Evolutionary conservation across 2,113 vertebrate genomes (phyloP).

Genomic region (Triplophysa siluroides): DNA sequence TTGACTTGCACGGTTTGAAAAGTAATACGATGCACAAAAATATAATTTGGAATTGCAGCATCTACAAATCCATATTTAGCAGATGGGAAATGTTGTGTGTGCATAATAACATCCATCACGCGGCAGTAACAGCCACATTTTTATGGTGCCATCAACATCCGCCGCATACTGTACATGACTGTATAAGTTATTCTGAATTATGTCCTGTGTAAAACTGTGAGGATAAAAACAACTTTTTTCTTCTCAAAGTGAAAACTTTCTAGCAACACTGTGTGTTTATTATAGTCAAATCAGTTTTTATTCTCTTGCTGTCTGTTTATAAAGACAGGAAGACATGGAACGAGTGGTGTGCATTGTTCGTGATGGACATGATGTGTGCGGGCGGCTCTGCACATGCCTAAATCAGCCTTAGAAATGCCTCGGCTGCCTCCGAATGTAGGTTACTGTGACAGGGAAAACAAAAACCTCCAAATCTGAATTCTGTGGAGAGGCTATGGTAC

Average conservation of each 20-base stretch:
- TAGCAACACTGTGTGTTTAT: background rate
- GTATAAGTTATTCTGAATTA: background rate
- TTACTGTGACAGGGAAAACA: slow-evolving; percentile 26
- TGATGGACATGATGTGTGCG: slow-evolving; percentile 26
- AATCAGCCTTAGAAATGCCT: slow-evolving; percentile 8
- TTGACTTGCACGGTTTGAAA: background rate
- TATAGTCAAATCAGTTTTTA: background rate
- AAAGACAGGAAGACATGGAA: background rate
- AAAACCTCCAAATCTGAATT: background rate
- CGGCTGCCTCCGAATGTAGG: slow-evolving; percentile 5
- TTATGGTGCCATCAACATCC: slow-evolving; percentile 3
- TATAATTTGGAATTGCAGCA: background rate
- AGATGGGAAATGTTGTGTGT: background rate
- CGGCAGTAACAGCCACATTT: background rate
- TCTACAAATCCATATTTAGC: slow-evolving; percentile 29
- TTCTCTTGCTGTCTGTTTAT: background rate
- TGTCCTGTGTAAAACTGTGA: background rate
- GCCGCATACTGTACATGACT: background rate
- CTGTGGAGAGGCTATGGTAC: background rate
- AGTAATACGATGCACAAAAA: background rate
- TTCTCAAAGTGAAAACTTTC: background rate
- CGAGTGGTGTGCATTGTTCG: background rate
- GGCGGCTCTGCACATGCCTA: background rate
- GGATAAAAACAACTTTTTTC: slow-evolving; percentile 5
- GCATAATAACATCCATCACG: background rate